Evolutionary conservation across 2,888 invertebrate genomes (phyloP), one percentile per base, ranked within the genome.

Genomic region (Aphodius granarius): DNA sequence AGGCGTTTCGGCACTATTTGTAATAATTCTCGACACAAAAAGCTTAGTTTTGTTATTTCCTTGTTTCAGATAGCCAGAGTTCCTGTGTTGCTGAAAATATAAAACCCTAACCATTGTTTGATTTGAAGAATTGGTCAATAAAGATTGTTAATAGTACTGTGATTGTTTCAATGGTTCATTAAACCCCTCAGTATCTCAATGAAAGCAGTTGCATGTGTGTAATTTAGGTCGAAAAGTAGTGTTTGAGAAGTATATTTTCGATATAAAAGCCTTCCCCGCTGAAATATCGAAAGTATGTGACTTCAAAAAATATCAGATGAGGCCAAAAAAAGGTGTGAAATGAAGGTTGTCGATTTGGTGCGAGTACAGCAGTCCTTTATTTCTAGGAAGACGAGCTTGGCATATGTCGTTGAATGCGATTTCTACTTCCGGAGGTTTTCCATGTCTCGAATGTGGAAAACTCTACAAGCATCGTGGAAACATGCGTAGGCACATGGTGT

Each of bases 391-490:
- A 75, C 83, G 78, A 77, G 78, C 77, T 72, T 81, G 81, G 81
- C 73, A 72, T 71, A 73, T 77, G 73, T 75, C 77, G 75, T 73
- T 72, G 73, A 72, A 72, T 72, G 74, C 76, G 71, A 75, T 77
- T 72, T 75, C 78, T 22, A 74, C 76, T 66, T 16, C 75, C 73
- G 76, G 77, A 75, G 75, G 76, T 72, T 81, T 78, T 79, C 81
- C 87, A 78, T 94, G 94, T 88, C 90, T 90, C 83, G 90, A 89
- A 83, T 96, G 95, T 87, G 94, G 94, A 80, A 95, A 95, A 89
- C 91, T 92, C 82, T 96, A 96, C 90, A 93, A 93, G 88, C 92
- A 93, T 87, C 93, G 93, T 84, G 93, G 94, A 81, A 94, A 94
- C 78, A 89, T 95, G 82, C 93, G 92, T 85, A 91, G 94, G 78